Conservation (phyloP, 2,888 invertebrate species). For the Coronaproctus castanopsis region DNA sequence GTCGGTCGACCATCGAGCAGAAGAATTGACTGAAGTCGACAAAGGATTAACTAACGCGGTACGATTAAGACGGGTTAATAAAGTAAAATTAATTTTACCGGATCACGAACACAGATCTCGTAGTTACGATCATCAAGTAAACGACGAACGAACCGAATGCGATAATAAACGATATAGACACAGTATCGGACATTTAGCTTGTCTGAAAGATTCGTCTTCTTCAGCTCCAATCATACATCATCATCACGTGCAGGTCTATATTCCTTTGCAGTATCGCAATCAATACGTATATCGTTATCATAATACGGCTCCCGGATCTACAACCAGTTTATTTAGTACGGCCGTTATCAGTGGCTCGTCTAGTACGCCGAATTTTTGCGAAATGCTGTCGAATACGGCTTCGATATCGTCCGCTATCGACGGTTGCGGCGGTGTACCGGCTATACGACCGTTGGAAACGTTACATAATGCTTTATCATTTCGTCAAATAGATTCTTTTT, state of each 20-base stretch:
- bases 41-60: slow-evolving; percentile 7
- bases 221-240: slow-evolving; percentile 17
- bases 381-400: slow-evolving; percentile 59
- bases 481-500: slow-evolving; percentile 70
- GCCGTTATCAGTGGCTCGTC: slow-evolving; percentile 89
- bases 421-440: slow-evolving; percentile 80
- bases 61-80: slow-evolving; percentile 1
- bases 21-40: slow-evolving; percentile 1
- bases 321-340: slow-evolving; percentile 80
- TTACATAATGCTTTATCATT: slow-evolving; percentile 89
- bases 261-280: slow-evolving; percentile 1
- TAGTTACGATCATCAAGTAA: slow-evolving; percentile 37
- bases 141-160: not conserved
- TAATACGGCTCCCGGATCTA: slow-evolving; percentile 31
- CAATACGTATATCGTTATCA: slow-evolving; percentile 8
- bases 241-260: not conserved
- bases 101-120: slow-evolving; percentile 38
- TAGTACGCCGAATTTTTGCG: slow-evolving; percentile 73
- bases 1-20: not conserved
- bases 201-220: slow-evolving; percentile 66
- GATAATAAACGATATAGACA: slow-evolving; percentile 57
- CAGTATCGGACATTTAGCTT: slow-evolving; percentile 90
- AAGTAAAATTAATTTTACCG: slow-evolving; percentile 10
- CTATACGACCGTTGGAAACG: slow-evolving; percentile 89
- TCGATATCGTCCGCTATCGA: slow-evolving; percentile 61